These are phyloP conservation scores for Ophion slaviceki DNA, from an alignment of 2,888 invertebrate species.

Conservation along the genomic window DNA sequence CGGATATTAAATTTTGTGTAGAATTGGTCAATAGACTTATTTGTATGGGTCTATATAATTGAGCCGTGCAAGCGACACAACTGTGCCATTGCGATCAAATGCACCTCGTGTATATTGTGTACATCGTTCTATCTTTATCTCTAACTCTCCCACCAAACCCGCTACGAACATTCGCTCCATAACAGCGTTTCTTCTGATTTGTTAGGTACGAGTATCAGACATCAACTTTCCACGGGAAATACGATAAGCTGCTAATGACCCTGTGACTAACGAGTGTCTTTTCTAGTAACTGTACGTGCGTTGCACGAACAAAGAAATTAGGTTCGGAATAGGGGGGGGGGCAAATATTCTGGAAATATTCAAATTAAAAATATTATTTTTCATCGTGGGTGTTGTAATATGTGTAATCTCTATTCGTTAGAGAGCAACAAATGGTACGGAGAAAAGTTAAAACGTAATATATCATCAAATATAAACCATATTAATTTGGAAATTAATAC, in stretches of 20 bases:
- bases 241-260: neutral
- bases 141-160: conserved; percentile 64
- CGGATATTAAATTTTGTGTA: neutral
- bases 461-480: too few species aligned
- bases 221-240: conserved; percentile 14
- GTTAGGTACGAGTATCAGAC: conserved; percentile 1
- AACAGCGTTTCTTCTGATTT: conserved; percentile 37
- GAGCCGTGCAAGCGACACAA: conserved; percentile 36
- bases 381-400: too few species aligned
- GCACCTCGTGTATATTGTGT: conserved; percentile 74
- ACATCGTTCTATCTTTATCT: conserved; percentile 53
- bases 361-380: too few species aligned
- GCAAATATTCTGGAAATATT: too few species aligned
- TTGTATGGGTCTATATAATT: neutral
- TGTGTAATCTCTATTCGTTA: too few species aligned
- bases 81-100: conserved; percentile 70
- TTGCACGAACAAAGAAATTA: neutral
- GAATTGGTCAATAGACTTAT: neutral
- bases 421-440: too few species aligned
- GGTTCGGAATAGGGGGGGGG: too few species aligned
- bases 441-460: too few species aligned
- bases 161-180: conserved; percentile 25
- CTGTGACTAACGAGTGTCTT: neutral
- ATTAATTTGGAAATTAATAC: too few species aligned
- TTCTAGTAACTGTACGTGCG: neutral